Percentiles rank a stretch among this genome's conserved stretches.
Conservation (phyloP, 2,888 invertebrate genomes). For the Pristionchus entomophagus region DNA sequence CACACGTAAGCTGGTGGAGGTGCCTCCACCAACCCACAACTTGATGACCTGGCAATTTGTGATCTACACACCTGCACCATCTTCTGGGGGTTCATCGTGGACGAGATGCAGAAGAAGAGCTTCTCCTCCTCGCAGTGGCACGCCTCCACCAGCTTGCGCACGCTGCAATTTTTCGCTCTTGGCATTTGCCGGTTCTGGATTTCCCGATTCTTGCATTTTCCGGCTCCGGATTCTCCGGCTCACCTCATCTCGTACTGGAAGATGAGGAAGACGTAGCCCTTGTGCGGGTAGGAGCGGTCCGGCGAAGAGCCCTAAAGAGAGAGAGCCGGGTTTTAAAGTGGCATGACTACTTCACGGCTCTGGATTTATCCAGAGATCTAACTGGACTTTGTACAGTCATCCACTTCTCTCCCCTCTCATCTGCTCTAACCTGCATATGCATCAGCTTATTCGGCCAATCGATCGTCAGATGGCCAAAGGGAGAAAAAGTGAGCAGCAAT, state of each 20-base stretch:
- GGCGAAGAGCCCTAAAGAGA: background rate
- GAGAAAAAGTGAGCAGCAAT: constrained; percentile 95
- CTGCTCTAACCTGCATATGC: background rate
- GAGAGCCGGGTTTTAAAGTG: background rate
- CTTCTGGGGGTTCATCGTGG: constrained; percentile 98
- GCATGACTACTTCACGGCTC: too few relatives aligned
- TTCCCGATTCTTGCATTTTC: background rate
- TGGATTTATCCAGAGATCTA: too few relatives aligned
- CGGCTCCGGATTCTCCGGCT: background rate
- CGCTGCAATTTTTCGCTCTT: constrained; percentile 76
- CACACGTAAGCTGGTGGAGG: too few relatives aligned
- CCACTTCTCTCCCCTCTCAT: too few relatives aligned
- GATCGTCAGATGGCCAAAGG: constrained; percentile 95
- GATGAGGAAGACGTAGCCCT: constrained; percentile 80
- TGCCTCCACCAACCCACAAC: too few relatives aligned
- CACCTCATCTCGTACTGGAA: constrained; percentile 91
- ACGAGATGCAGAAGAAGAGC: constrained; percentile 95
- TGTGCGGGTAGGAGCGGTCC: constrained; percentile 42
- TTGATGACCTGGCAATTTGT: too few relatives aligned
- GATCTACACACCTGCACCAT: constrained; percentile 79
- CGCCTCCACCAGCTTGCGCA: constrained; percentile 95
- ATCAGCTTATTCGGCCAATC: constrained; percentile 95
- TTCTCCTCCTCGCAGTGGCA: constrained; percentile 98
- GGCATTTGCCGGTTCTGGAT: background rate
- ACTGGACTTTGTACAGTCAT: too few relatives aligned